These are phyloP conservation scores for Drosophila melanica DNA, from an alignment of 1,140 invertebrate genomes.

Conservation along the genomic window DNA sequence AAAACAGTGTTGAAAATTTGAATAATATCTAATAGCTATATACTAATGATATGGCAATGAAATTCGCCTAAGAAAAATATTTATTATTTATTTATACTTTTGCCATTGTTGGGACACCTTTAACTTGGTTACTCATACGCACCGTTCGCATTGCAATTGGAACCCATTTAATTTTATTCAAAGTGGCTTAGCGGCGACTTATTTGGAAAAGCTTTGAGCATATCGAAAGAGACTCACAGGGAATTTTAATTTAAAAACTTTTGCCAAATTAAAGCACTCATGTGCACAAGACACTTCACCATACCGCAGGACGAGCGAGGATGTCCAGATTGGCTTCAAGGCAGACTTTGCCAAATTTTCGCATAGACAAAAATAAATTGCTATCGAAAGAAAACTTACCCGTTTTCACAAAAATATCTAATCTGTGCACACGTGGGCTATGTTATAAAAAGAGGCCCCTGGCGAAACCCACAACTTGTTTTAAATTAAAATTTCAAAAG, in stretches of 20 bases:
- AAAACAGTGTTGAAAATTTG: too few relatives aligned
- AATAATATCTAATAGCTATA: too few relatives aligned
- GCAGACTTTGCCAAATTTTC: too few relatives aligned
- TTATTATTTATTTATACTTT: not conserved
- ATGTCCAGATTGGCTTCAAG: not conserved
- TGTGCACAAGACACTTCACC: not conserved
- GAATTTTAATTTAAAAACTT: conserved; percentile 6
- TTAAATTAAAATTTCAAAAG: too few relatives aligned
- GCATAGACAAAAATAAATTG: too few relatives aligned
- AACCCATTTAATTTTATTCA: not conserved
- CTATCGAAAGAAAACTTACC: not conserved
- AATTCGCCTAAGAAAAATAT: too few relatives aligned
- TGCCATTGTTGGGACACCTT: not conserved
- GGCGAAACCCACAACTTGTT: too few relatives aligned
- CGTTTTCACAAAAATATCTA: too few relatives aligned
- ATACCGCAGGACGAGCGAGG: not conserved
- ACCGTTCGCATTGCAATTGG: not conserved
- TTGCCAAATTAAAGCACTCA: not conserved
- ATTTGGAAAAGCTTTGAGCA: conserved; percentile 3
- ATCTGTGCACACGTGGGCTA: too few relatives aligned
- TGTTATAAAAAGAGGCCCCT: too few relatives aligned
- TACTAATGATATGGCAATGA: too few relatives aligned
- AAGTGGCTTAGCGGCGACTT: too few relatives aligned
- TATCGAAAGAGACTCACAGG: not conserved
- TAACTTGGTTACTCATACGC: not conserved